These are phyloP conservation scores for Zingel zingel DNA, from an alignment of 2,113 vertebrate genomes.

Conservation along the genomic window DNA sequence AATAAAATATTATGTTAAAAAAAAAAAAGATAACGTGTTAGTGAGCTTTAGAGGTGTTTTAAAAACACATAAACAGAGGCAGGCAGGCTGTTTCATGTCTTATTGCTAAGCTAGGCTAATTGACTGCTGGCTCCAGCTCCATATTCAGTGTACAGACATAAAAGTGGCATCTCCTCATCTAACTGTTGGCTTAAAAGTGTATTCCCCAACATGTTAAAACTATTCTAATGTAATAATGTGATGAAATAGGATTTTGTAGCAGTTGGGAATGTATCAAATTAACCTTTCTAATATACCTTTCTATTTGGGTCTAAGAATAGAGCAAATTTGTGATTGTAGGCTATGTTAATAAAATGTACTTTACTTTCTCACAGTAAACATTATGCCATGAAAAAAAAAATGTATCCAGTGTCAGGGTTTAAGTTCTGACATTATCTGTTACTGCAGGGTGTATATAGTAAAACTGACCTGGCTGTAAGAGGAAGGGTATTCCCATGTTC, in stretches of 20 bases:
- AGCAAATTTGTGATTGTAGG: background rate
- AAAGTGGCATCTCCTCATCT: too few species aligned
- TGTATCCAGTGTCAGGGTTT: background rate
- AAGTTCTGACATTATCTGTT: background rate
- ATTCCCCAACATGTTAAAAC: too few species aligned
- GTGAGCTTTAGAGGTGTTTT: background rate
- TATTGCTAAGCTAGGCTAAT: too few species aligned
- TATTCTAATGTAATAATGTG: background rate
- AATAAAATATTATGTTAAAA: too few species aligned
- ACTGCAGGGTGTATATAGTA: background rate
- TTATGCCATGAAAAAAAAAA: background rate
- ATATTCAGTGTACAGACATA: too few species aligned
- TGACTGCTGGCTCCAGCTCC: too few species aligned
- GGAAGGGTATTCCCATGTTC: constrained; percentile 73
- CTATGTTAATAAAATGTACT: background rate
- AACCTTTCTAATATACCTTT: background rate
- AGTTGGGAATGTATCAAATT: background rate
- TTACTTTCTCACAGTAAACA: background rate
- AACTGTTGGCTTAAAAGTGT: too few species aligned
- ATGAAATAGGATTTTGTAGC: background rate
- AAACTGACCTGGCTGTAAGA: constrained; percentile 73
- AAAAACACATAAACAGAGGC: background rate
- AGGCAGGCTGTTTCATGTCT: too few species aligned
- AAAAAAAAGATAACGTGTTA: too few species aligned
- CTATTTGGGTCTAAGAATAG: background rate